Percentiles rank a stretch among this genome's conserved stretches.
These are phyloP conservation scores for Ptilodon capucinus DNA, from an alignment of 2,888 invertebrate species.

Conservation along the genomic window DNA sequence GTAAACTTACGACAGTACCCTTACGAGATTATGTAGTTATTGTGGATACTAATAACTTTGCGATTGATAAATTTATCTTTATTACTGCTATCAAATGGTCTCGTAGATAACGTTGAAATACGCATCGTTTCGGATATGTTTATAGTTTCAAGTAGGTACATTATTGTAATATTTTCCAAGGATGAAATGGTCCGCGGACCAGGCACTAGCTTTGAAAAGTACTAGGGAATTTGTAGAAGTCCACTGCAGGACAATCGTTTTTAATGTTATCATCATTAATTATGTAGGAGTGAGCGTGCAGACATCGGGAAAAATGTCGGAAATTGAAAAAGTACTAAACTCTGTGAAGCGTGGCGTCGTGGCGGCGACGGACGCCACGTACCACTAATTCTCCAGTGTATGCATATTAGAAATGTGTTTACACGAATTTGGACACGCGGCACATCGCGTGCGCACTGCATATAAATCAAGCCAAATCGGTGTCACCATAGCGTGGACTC, in stretches of 20 bases:
- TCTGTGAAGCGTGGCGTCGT: not conserved
- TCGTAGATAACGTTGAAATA: slow-evolving; percentile 11
- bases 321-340: not conserved
- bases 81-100: slow-evolving; percentile 10
- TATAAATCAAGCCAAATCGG: slow-evolving; percentile 24
- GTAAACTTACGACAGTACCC: not conserved
- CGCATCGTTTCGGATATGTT: not conserved
- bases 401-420: slow-evolving; percentile 7
- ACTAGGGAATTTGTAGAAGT: too few species aligned
- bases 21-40: not conserved
- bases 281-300: too few species aligned
- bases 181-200: too few species aligned
- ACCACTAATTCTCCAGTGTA: not conserved
- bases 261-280: not conserved
- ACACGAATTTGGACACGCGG: slow-evolving; percentile 29
- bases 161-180: slow-evolving; percentile 4
- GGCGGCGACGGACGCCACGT: too few species aligned
- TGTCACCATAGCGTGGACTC: slow-evolving; percentile 15
- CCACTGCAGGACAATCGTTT: too few species aligned
- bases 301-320: not conserved
- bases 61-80: slow-evolving; percentile 22
- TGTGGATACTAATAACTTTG: slow-evolving; percentile 2
- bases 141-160: not conserved
- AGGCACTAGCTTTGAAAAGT: too few species aligned
- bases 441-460: slow-evolving; percentile 27